A percentile compares a stretch with the other conserved stretches of the same genome.
Conservation (phyloP, 2,113 vertebrate species). For the Chaetodon trifascialis region DNA sequence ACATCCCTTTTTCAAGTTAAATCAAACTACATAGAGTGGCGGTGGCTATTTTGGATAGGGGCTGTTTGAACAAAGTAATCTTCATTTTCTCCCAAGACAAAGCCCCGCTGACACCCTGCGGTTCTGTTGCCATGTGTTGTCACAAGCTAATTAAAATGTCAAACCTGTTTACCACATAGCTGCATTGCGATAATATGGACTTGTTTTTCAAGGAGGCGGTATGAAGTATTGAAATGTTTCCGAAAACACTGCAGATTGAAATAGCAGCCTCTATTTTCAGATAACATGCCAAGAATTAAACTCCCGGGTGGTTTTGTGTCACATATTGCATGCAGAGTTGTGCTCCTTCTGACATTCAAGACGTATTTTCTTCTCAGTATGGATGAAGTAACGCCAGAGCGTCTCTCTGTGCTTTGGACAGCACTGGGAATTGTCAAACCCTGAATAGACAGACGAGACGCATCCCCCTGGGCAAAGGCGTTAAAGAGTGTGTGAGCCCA, state of each 20-base stretch:
- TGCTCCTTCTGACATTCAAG: conserved; percentile 21
- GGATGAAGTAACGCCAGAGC: not conserved
- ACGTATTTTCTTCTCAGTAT: not conserved
- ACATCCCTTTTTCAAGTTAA: not conserved
- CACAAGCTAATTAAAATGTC: conserved; percentile 37
- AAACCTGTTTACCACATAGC: conserved; percentile 17
- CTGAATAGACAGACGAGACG: conserved; percentile 55
- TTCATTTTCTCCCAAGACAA: conserved; percentile 2
- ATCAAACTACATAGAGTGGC: not conserved
- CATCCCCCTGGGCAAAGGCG: conserved; percentile 52
- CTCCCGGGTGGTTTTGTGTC: conserved; percentile 15
- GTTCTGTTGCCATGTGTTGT: conserved; percentile 10
- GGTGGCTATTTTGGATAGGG: not conserved
- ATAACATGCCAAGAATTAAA: not conserved
- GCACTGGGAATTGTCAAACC: conserved; percentile 39
- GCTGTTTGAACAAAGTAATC: conserved; percentile 1
- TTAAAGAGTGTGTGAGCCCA: conserved; percentile 13
- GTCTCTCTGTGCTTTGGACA: conserved; percentile 23
- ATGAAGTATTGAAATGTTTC: not conserved
- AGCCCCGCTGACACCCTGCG: not conserved
- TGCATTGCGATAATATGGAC: not conserved
- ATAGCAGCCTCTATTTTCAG: not conserved
- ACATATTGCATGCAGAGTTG: not conserved
- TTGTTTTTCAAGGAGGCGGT: not conserved
- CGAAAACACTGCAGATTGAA: not conserved